Percentiles rank a stretch among this genome's conserved stretches.
Conservation (phyloP, 2,797 vertebrate species). For the Coreius guichenoti region DNA sequence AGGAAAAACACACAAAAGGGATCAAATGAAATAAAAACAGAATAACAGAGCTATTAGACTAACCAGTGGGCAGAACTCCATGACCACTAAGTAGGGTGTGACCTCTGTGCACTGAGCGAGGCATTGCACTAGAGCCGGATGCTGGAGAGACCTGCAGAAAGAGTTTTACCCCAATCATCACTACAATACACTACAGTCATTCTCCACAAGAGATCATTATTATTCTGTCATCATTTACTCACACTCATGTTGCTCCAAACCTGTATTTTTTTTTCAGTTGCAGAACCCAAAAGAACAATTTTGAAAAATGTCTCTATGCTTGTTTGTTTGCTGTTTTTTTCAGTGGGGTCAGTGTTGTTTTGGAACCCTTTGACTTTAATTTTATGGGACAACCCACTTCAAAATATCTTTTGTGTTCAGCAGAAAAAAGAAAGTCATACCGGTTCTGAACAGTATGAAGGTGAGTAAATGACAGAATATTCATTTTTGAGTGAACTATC, state of each 20-base stretch:
- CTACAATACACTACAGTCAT: background rate
- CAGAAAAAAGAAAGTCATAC: background rate
- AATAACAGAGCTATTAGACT: constrained; percentile 64
- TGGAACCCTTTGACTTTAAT: background rate
- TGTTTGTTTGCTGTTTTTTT: background rate
- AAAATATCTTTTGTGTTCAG: background rate
- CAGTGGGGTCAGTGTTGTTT: background rate
- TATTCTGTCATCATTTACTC: background rate
- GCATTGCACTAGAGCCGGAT: constrained; percentile 92
- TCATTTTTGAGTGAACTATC: background rate
- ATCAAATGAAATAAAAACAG: background rate
- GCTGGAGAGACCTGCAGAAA: constrained; percentile 85
- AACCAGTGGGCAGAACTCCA: constrained; percentile 98
- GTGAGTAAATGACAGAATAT: background rate
- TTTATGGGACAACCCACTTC: background rate
- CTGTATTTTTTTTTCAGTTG: background rate
- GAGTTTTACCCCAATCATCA: constrained; percentile 1
- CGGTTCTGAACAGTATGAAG: background rate
- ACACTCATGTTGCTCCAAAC: background rate
- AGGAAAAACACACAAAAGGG: background rate
- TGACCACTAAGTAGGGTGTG: constrained; percentile 94
- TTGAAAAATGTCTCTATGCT: background rate
- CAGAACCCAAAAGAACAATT: background rate
- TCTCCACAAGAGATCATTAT: background rate
- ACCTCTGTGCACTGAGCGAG: constrained; percentile 92